Conservation (phyloP, 2,888 invertebrate species). For the Protodeltote pygarga region DNA sequence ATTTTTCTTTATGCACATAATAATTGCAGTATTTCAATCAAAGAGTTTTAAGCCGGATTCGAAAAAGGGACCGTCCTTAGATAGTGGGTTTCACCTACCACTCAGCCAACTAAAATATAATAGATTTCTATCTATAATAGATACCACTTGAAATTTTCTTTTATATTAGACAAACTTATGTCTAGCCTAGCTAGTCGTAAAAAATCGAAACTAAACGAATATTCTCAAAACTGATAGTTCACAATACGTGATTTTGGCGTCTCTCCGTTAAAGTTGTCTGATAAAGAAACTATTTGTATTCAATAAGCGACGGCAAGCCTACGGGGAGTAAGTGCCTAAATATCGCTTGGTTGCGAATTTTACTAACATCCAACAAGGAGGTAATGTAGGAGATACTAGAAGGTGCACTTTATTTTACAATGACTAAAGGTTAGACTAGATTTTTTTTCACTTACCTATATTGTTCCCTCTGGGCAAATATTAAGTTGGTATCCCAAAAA, state of each 20-base stretch:
- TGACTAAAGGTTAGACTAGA: no score
- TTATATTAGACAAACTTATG: no score
- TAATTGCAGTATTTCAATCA: background rate
- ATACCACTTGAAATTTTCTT: slow-evolving; percentile 17
- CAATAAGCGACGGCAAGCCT: slow-evolving; percentile 71
- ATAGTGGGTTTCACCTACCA: no score
- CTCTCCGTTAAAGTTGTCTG: slow-evolving; percentile 61
- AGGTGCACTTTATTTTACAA: no score
- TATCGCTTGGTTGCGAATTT: slow-evolving; percentile 67
- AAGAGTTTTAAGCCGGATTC: no score
- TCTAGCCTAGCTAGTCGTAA: slow-evolving; percentile 5
- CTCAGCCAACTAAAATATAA: no score
- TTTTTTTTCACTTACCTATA: no score
- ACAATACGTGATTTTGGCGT: slow-evolving; percentile 46
- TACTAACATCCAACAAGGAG: slow-evolving; percentile 41
- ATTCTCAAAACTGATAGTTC: slow-evolving; percentile 26
- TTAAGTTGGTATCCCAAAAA: no score
- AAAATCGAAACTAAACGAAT: slow-evolving; percentile 15
- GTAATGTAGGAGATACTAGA: background rate
- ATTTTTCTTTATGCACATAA: background rate
- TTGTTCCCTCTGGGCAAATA: no score
- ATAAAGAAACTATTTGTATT: slow-evolving; percentile 83
- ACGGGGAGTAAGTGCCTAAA: slow-evolving; percentile 67
- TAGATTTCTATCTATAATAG: no score
- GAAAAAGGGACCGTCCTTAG: no score